These are phyloP conservation scores for Vireo altiloquus DNA, from an alignment of 2,113 vertebrate genomes.

Conservation along the genomic window DNA sequence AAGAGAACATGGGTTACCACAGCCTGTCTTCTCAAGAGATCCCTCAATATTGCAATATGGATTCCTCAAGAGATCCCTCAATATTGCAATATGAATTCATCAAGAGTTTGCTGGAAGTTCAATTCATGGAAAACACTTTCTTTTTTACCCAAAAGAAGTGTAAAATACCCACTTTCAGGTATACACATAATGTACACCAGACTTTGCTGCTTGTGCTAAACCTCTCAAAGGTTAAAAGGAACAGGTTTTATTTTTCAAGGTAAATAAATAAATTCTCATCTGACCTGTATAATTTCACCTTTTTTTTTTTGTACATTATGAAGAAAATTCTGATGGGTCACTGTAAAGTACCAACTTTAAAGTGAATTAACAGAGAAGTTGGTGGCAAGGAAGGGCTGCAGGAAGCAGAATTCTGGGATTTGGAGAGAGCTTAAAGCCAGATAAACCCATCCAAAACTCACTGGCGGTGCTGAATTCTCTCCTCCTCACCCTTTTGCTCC, in stretches of 20 bases:
- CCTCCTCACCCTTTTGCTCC: neutral
- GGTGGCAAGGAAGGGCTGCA: neutral
- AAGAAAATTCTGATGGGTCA: neutral
- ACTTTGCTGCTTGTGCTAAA: neutral
- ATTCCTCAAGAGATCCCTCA: neutral
- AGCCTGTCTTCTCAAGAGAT: neutral
- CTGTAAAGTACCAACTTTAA: fast-evolving
- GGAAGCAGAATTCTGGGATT: neutral
- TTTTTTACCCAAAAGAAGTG: neutral
- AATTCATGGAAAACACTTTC: neutral
- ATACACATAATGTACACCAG: fast-evolving
- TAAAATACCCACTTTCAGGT: neutral
- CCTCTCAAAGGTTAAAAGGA: neutral
- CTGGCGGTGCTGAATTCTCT: neutral
- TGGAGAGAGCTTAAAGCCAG: neutral
- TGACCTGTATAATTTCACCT: neutral
- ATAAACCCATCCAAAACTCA: neutral
- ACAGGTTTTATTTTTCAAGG: neutral
- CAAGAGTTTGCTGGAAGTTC: neutral
- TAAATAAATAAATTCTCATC: neutral
- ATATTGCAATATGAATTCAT: fast-evolving
- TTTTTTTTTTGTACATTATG: neutral
- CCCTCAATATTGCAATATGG: fast-evolving
- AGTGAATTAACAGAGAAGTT: neutral
- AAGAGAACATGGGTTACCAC: neutral